phyloP scores from a whole-genome alignment of 2,113 vertebrate genomes.

The Chaetodon trifascialis region DNA sequence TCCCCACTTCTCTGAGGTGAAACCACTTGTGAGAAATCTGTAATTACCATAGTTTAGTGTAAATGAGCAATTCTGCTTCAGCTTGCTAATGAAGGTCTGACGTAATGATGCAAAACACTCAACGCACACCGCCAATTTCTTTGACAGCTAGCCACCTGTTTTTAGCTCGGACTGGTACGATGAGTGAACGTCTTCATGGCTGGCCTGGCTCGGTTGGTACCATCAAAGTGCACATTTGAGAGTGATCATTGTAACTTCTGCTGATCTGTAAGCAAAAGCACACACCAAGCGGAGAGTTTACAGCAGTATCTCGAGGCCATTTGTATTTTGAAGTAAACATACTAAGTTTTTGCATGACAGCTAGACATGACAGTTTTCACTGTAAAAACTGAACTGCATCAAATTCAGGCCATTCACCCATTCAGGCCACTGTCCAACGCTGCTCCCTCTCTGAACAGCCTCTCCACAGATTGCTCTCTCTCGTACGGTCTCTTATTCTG shows the following conservation, averaged over 20 bases:
- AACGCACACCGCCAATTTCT: slow-evolving; percentile 20
- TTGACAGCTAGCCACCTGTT: slow-evolving; percentile 26
- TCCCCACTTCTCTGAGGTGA: slow-evolving; percentile 14
- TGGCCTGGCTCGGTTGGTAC: not conserved
- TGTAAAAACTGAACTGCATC: not conserved
- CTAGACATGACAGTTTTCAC: not conserved
- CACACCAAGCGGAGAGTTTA: not conserved
- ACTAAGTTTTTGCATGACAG: not conserved
- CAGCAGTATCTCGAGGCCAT: not conserved
- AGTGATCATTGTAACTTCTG: not conserved
- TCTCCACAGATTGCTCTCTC: not conserved
- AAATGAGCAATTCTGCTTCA: slow-evolving; percentile 22
- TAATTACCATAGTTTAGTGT: slow-evolving; percentile 30
- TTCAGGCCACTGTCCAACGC: not conserved
- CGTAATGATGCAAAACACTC: slow-evolving; percentile 22
- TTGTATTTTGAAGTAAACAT: slow-evolving; percentile 9
- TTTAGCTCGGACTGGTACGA: not conserved
- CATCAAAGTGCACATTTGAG: not conserved
- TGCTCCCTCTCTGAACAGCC: not conserved
- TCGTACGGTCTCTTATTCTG: not conserved
- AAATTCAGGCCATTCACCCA: not conserved
- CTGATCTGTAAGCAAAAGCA: not conserved
- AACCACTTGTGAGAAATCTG: slow-evolving; percentile 20
- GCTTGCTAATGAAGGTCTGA: slow-evolving; percentile 3
- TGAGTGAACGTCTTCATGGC: not conserved